Percentiles rank a stretch among this genome's conserved stretches.
Conservation (phyloP, 2,113 vertebrate genomes). For the Barnardius zonarius region DNA sequence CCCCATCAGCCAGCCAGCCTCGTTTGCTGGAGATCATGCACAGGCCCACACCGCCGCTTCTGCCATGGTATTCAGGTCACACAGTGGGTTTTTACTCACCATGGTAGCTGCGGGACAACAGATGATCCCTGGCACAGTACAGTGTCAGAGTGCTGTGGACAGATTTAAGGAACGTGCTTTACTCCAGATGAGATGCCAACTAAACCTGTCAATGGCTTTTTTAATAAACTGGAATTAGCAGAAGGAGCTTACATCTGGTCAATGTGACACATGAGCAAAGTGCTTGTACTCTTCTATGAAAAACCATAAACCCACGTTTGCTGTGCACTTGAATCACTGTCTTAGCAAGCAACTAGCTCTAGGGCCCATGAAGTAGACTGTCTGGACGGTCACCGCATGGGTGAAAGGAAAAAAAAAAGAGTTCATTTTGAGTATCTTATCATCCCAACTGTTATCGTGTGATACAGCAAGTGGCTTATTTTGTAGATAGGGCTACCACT, state of each 20-base stretch:
- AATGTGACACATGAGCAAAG: neutral
- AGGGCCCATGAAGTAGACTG: neutral
- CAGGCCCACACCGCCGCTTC: neutral
- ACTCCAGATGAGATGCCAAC: neutral
- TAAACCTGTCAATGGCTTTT: neutral
- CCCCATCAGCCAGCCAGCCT: neutral
- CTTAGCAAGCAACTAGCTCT: neutral
- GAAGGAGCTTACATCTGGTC: neutral
- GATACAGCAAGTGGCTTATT: neutral
- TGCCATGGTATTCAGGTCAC: neutral
- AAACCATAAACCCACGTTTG: neutral
- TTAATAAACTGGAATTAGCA: neutral
- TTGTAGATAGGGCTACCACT: neutral
- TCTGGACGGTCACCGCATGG: neutral
- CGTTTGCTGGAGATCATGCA: neutral
- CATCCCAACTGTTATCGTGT: neutral
- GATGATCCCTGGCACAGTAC: neutral
- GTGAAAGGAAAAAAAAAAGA: neutral
- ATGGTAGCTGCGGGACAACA: neutral
- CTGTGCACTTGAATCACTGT: neutral
- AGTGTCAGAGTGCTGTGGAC: neutral
- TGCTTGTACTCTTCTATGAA: neutral
- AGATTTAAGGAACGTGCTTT: neutral
- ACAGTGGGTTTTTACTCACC: neutral
- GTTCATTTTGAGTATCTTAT: neutral